Evolutionary conservation across 2,888 invertebrate genomes (phyloP), one percentile per base, ranked within the genome.

Genomic region (Zaprionus bogoriensis): DNA sequence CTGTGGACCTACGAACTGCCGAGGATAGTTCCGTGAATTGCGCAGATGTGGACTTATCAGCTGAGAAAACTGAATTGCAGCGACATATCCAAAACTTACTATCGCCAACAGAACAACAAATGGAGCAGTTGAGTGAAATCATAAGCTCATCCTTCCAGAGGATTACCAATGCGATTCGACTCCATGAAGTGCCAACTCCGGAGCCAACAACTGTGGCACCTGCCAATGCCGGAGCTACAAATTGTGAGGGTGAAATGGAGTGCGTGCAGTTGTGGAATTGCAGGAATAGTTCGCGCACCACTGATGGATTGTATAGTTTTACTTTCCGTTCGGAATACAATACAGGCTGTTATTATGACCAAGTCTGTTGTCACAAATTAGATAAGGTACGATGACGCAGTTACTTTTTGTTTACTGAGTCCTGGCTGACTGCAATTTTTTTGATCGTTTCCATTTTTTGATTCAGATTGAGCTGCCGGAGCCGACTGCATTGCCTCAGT

Each of bases 251-350:
- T 9, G 5, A 62, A 19, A 50, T 5, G 32, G 64, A 65, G 14
- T 65, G 65, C 36, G 57, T 57, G 0, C 42, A 55, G 12, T 1
- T 17, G n/a, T 57, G 57, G 63, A 38, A 17, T 51, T 65, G 65
- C 22, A 38, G 17, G 25, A 57, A 38, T 1, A 51, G 25, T 20
- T 14, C 32, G 3, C 27, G 0, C 4, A 38, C 17, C 3, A 1
- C 1, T 0, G 1, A 32, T 9, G 38, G 23, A 9, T 3, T 0
- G 3, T 38, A 27, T 17, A n/a, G 0, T 0, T 17, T 64, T 10
- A 12, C 3, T 3, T 44, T 53, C 3, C 36, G 36, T 0, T 1
- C 14, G n/a, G n/a, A n/a, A 4, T 4, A 0, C n/a, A 20, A 42
- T 28, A 7, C 5, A 2, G 22, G 19, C 1, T 66, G 65, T 17